These are phyloP conservation scores for Porites rus DNA, from an alignment of 92 coral and sea anemone genomes.

Conservation along the genomic window DNA sequence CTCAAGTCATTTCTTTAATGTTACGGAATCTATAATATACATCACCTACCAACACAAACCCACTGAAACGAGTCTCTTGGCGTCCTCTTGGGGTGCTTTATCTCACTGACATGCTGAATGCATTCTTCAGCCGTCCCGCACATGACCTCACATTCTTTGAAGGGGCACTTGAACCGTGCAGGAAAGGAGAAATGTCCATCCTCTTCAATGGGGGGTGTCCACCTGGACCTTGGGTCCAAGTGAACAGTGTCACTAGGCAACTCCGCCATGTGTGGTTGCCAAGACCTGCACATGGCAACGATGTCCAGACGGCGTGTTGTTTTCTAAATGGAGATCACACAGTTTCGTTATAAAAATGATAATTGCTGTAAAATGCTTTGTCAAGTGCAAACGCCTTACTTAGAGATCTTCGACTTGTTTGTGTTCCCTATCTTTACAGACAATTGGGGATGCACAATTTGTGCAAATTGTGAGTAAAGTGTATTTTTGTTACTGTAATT, in stretches of 20 bases:
- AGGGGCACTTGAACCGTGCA: background rate
- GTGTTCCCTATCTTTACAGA: too few species aligned
- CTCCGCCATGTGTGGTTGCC: too few species aligned
- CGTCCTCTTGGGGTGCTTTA: background rate
- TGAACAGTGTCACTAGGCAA: background rate
- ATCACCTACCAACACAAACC: background rate
- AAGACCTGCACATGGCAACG: too few species aligned
- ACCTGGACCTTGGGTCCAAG: background rate
- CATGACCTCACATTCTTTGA: background rate
- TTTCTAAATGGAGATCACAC: too few species aligned
- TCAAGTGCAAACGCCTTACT: too few species aligned
- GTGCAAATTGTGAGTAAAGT: too few species aligned
- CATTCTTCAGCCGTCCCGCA: background rate
- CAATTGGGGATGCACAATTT: too few species aligned
- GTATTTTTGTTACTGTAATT: too few species aligned
- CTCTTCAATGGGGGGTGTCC: background rate
- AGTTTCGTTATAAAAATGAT: too few species aligned
- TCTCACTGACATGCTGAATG: background rate
- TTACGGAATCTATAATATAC: background rate
- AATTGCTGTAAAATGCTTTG: too few species aligned
- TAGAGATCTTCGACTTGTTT: too few species aligned
- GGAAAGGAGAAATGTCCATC: background rate
- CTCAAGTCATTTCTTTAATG: background rate
- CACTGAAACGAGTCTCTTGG: background rate
- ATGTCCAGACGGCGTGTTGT: too few species aligned